These are phyloP conservation scores for Oryzias sinensis DNA, from an alignment of 2,797 vertebrate genomes.

Conservation along the genomic window DNA sequence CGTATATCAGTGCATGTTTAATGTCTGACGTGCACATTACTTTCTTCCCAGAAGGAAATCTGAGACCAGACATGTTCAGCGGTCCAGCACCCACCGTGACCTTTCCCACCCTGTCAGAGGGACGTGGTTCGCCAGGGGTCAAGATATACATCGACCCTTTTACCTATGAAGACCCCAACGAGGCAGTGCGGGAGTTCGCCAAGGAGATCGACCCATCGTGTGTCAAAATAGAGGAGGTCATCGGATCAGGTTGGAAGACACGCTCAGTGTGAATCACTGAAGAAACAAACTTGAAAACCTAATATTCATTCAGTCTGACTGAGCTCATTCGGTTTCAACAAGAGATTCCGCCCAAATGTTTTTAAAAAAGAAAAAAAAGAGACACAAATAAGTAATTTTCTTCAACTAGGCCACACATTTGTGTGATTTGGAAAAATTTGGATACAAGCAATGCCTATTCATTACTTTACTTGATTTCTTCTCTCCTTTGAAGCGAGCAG, in stretches of 20 bases:
- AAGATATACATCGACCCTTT: conserved; percentile 98
- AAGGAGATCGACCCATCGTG: conserved; percentile 96
- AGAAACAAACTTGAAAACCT: background rate
- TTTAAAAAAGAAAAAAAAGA: conserved; percentile 13
- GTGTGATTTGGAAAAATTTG: conserved; percentile 53
- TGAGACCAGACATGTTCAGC: conserved; percentile 74
- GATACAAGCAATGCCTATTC: conserved; percentile 43
- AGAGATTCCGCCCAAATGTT: background rate
- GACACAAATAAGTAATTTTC: conserved; percentile 35
- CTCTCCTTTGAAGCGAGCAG: conserved; percentile 65
- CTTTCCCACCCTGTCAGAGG: conserved; percentile 78
- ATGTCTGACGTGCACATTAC: background rate
- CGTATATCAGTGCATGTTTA: background rate
- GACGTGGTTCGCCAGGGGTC: conserved; percentile 86
- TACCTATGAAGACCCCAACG: conserved; percentile 95
- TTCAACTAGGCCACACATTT: conserved; percentile 28
- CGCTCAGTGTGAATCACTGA: background rate
- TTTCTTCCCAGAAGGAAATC: conserved; percentile 60
- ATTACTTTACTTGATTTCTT: conserved; percentile 56
- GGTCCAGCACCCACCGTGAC: conserved; percentile 70
- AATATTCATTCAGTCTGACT: background rate
- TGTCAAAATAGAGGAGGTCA: conserved; percentile 96
- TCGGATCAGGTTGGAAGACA: conserved; percentile 86
- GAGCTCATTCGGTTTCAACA: background rate
- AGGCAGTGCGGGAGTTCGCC: conserved; percentile 92